These are phyloP conservation scores for Oscheius onirici DNA, from an alignment of 2,888 invertebrate species.

Conservation along the genomic window DNA sequence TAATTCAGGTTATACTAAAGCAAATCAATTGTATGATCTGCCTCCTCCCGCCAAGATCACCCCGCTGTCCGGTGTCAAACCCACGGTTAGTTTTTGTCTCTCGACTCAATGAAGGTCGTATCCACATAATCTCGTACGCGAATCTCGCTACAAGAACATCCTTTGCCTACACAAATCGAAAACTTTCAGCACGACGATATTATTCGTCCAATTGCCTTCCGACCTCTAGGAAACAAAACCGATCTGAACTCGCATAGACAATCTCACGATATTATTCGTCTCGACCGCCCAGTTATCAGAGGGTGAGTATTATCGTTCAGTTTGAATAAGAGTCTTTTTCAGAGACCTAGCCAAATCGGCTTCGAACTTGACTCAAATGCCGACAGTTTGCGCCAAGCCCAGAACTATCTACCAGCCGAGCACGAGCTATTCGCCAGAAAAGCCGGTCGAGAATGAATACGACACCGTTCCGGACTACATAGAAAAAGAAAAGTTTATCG, in stretches of 20 bases:
- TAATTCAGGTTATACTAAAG: constrained; percentile 30
- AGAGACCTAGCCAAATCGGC: constrained; percentile 32
- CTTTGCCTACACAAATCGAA: neutral
- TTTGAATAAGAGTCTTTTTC: neutral
- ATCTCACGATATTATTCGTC: constrained; percentile 23
- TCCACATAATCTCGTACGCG: neutral
- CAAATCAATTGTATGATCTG: constrained; percentile 15
- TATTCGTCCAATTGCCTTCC: constrained; percentile 36
- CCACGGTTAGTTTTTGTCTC: constrained; percentile 28
- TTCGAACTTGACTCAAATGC: constrained; percentile 20
- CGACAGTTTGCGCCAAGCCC: constrained; percentile 6
- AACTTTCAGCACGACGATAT: constrained; percentile 33
- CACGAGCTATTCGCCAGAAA: constrained; percentile 25
- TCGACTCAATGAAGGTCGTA: neutral
- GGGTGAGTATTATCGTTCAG: neutral
- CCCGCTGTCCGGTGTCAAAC: constrained; percentile 30
- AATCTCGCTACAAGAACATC: neutral
- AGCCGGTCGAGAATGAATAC: constrained; percentile 33
- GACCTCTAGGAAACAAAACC: constrained; percentile 23
- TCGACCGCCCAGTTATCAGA: constrained; percentile 32
- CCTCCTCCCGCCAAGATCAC: constrained; percentile 32
- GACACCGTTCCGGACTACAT: constrained; percentile 34
- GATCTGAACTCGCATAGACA: constrained; percentile 10
- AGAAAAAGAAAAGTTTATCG: constrained; percentile 34
- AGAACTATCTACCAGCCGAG: constrained; percentile 14